phyloP scores from a whole-genome alignment of 92 coral and sea anemone genomes.

The Parazoanthus darwini region DNA sequence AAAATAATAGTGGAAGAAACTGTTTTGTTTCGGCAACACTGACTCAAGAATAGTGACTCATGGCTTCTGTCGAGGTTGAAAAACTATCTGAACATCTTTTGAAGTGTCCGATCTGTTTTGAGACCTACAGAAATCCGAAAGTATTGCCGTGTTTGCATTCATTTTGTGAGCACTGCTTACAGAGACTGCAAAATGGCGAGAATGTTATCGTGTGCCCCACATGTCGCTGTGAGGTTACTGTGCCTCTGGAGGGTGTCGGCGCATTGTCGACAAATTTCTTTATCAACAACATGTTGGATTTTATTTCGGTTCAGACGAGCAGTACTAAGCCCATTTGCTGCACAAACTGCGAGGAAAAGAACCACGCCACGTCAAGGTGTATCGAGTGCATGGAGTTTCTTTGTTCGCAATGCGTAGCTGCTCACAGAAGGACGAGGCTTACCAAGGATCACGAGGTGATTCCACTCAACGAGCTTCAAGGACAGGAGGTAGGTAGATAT shows the following conservation, averaged over 20 bases:
- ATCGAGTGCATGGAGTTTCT: conserved; percentile 97
- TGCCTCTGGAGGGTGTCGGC: conserved; percentile 88
- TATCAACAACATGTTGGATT: conserved; percentile 97
- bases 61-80: conserved; percentile 99
- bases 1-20: background rate
- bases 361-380: conserved; percentile 86
- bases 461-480: conserved; percentile 82
- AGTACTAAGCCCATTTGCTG: conserved; percentile 86
- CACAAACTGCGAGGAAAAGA: conserved; percentile 88
- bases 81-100: conserved; percentile 94
- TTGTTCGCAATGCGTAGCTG: conserved; percentile 90
- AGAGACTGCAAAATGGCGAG: conserved; percentile 85
- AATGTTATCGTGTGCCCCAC: conserved; percentile 86
- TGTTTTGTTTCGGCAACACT: background rate
- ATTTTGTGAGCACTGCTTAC: conserved; percentile 86
- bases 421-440: conserved; percentile 86
- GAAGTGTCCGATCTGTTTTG: conserved; percentile 93
- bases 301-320: conserved; percentile 87
- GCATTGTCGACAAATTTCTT: conserved; percentile 91
- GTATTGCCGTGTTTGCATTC: conserved; percentile 95
- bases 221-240: conserved; percentile 80
- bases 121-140: conserved; percentile 88
- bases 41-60: conserved; percentile 12
- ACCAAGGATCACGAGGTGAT: conserved; percentile 96
- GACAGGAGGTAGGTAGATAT: conserved; percentile 54